Percentiles rank a stretch among this genome's conserved stretches.
Evolutionary conservation across 1,140 invertebrate genomes (phyloP).

Genomic region (Plodia interpunctella): DNA sequence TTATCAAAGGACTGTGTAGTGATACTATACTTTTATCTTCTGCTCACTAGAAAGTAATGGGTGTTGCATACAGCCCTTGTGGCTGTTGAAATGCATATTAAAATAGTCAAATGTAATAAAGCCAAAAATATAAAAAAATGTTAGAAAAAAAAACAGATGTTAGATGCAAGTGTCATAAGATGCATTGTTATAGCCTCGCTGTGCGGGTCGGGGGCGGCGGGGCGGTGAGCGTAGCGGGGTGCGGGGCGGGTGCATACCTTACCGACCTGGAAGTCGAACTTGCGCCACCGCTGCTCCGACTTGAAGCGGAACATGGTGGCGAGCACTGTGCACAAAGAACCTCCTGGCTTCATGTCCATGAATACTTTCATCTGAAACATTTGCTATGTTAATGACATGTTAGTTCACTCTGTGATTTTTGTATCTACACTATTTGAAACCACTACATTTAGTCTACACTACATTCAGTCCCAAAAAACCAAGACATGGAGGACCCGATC

Average conservation of each 20-base stretch:
- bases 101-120: no score
- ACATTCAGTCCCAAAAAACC: no score
- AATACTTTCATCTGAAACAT: slow-evolving; percentile 91
- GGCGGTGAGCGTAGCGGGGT: slow-evolving; percentile 41
- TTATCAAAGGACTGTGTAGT: not conserved
- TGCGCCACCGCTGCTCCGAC: slow-evolving; percentile 95
- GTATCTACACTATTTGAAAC: no score
- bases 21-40: no score
- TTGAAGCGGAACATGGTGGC: slow-evolving; percentile 96
- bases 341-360: slow-evolving; percentile 95
- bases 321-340: slow-evolving; percentile 94
- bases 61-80: no score
- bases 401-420: no score
- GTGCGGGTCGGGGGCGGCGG: slow-evolving; percentile 23
- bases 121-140: no score
- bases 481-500: no score
- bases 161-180: slow-evolving; percentile 24
- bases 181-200: slow-evolving; percentile 42
- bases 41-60: no score
- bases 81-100: no score
- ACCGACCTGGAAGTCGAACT: slow-evolving; percentile 93
- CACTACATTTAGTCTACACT: no score
- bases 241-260: slow-evolving; percentile 79
- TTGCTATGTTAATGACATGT: not conserved
- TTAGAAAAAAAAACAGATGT: slow-evolving; percentile 12